These are phyloP conservation scores for Phengaris arion DNA, from an alignment of 2,888 invertebrate genomes.

Conservation along the genomic window DNA sequence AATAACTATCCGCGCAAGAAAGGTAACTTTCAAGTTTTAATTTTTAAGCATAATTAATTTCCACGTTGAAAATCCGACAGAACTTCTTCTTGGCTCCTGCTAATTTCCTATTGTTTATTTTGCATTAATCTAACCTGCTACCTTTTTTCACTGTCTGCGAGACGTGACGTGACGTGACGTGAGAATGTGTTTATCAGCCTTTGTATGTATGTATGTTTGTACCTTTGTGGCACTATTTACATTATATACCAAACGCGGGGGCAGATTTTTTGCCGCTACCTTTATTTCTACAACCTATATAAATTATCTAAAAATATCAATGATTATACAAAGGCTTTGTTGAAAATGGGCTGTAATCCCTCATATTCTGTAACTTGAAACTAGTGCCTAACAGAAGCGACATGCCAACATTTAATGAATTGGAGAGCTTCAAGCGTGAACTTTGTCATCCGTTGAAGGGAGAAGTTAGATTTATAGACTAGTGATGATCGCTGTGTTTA, in stretches of 20 bases:
- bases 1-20: constrained; percentile 58
- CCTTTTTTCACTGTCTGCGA: too few relatives aligned
- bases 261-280: too few relatives aligned
- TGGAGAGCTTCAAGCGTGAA: constrained; percentile 10
- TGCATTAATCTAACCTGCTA: too few relatives aligned
- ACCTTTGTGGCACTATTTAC: too few relatives aligned
- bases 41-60: not conserved
- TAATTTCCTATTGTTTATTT: not conserved
- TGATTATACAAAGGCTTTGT: constrained; percentile 50
- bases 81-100: not conserved
- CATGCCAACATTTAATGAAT: constrained; percentile 48
- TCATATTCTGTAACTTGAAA: constrained; percentile 47
- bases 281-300: not conserved
- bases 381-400: constrained; percentile 45
- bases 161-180: too few relatives aligned
- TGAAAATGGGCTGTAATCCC: constrained; percentile 60
- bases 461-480: not conserved
- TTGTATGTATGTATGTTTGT: too few relatives aligned
- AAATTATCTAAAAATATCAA: not conserved
- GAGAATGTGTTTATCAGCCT: too few relatives aligned
- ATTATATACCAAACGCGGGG: too few relatives aligned
- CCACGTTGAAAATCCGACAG: too few relatives aligned
- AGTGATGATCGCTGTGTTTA: not conserved
- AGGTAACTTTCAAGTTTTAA: constrained; percentile 49
- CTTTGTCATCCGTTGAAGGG: not conserved